Conservation (phyloP, 2,113 vertebrate genomes). For the Syngnathus floridae region DNA sequence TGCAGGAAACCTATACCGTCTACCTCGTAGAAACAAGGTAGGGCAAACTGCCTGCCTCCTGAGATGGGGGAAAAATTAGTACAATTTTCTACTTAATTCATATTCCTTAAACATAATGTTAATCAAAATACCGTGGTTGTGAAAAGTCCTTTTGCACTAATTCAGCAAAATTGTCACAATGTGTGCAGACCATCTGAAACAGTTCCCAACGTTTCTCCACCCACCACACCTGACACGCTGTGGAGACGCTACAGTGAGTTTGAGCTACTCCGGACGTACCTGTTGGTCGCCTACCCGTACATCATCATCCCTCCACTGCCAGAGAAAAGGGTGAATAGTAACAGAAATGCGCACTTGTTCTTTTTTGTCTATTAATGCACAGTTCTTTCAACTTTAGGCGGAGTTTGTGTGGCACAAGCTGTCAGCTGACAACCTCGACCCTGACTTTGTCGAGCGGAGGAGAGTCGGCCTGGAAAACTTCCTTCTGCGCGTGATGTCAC, state of each 20-base stretch:
- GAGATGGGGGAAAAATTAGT: too few species aligned
- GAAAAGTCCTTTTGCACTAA: not conserved
- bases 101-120: too few species aligned
- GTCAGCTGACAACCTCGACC: slow-evolving; percentile 92
- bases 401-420: slow-evolving; percentile 97
- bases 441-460: slow-evolving; percentile 90
- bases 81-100: too few species aligned
- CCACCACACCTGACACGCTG: slow-evolving; percentile 76
- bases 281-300: slow-evolving; percentile 80
- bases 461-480: slow-evolving; percentile 91
- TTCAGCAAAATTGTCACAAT: not conserved
- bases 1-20: slow-evolving; percentile 89
- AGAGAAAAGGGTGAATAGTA: slow-evolving; percentile 83
- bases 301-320: slow-evolving; percentile 86
- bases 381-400: slow-evolving; percentile 69
- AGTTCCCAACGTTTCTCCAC: slow-evolving; percentile 70
- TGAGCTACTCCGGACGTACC: slow-evolving; percentile 84
- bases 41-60: not conserved
- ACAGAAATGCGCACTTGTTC: not conserved
- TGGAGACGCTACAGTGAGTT: slow-evolving; percentile 96
- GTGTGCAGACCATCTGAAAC: slow-evolving; percentile 75
- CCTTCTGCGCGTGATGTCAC: slow-evolving; percentile 84
- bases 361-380: not conserved
- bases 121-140: too few species aligned
- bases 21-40: slow-evolving; percentile 91